These are phyloP conservation scores for Phocoena phocoena DNA, from an alignment of 2,113 vertebrate species.

Conservation along the genomic window DNA sequence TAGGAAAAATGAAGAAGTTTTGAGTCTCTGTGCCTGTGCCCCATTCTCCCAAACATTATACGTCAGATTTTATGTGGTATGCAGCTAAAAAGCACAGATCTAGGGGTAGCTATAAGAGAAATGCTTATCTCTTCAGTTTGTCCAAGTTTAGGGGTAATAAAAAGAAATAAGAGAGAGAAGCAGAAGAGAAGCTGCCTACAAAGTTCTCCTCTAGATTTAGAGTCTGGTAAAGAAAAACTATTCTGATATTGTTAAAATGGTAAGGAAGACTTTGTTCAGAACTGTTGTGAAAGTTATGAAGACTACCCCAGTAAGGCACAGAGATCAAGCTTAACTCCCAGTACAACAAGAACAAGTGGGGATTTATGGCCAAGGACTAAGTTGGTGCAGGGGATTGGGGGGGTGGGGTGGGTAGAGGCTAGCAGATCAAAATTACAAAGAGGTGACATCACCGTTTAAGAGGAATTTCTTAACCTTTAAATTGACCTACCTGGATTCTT, in stretches of 20 bases:
- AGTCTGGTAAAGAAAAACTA: not conserved
- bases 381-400: too few relatives aligned
- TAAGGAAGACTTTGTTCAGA: not conserved
- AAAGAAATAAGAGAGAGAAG: not conserved
- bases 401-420: too few relatives aligned
- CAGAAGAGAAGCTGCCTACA: not conserved
- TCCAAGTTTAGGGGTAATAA: conserved; percentile 6
- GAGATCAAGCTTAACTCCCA: not conserved
- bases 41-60: conserved; percentile 31
- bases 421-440: not conserved
- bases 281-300: not conserved
- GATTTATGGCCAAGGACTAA: not conserved
- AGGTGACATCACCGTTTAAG: not conserved
- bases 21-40: not conserved
- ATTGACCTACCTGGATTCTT: not conserved
- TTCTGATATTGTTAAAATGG: not conserved
- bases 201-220: not conserved
- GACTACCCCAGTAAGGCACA: not conserved
- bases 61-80: not conserved
- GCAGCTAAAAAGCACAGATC: not conserved
- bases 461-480: not conserved
- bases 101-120: not conserved
- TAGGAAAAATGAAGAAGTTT: conserved; percentile 14
- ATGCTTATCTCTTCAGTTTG: not conserved
- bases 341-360: not conserved